Percentiles rank a stretch among this genome's conserved stretches.
Evolutionary conservation across 2,113 vertebrate genomes (phyloP).

Genomic region (Phyllostomus hastatus): DNA sequence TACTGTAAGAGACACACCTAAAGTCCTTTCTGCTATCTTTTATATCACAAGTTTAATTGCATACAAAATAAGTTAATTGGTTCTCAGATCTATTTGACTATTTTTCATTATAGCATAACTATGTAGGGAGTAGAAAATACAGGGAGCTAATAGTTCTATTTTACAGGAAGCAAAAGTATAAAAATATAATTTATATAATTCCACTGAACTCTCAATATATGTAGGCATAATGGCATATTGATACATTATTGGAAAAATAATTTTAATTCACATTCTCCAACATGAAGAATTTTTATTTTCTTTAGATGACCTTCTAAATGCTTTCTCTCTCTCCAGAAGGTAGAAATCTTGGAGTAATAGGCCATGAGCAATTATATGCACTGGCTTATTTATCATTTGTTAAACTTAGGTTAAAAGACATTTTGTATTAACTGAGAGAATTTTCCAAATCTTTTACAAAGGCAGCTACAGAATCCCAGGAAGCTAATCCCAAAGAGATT

Average conservation of each 20-base stretch:
- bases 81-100: background rate
- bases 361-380: background rate
- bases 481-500: background rate
- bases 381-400: background rate
- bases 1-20: background rate
- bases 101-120: background rate
- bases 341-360: background rate
- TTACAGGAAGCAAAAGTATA: background rate
- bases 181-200: background rate
- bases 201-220: background rate
- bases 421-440: background rate
- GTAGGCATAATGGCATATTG: background rate
- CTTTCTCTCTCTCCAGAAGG: background rate
- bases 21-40: background rate
- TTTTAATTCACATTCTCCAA: background rate
- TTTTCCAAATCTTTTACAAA: slow-evolving; percentile 10
- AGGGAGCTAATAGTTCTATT: background rate
- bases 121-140: background rate
- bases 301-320: background rate
- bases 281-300: background rate
- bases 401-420: background rate
- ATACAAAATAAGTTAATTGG: background rate
- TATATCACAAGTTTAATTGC: background rate
- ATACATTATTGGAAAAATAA: background rate
- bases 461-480: background rate